A percentile compares a stretch with the other conserved stretches of the same genome.
phyloP scores from a whole-genome alignment of 1,140 invertebrate species.

The Potamilus streckersoni region DNA sequence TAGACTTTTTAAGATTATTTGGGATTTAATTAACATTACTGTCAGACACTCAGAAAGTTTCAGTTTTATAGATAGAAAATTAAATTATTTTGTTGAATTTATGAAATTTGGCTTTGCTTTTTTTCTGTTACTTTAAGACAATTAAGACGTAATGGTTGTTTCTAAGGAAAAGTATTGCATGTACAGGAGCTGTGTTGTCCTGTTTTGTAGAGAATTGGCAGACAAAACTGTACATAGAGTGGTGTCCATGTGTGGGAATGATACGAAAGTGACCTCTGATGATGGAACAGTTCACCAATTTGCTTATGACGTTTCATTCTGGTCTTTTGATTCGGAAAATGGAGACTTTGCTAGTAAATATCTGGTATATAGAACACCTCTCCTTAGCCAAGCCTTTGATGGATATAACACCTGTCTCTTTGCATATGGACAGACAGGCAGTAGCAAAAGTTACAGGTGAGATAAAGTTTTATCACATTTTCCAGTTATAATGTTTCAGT shows the following conservation, averaged over 20 bases:
- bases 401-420: slow-evolving; percentile 77
- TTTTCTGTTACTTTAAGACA: no score
- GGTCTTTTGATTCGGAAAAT: slow-evolving; percentile 68
- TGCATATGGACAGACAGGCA: slow-evolving; percentile 96
- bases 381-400: slow-evolving; percentile 65
- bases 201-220: slow-evolving; percentile 67
- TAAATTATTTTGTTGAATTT: no score
- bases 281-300: slow-evolving; percentile 71
- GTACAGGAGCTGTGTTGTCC: not conserved
- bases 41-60: no score
- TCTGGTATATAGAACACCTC: slow-evolving; percentile 58
- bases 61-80: no score
- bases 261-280: slow-evolving; percentile 68
- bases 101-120: no score
- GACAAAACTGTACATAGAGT: slow-evolving; percentile 70
- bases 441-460: slow-evolving; percentile 84
- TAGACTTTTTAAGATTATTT: no score
- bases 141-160: no score
- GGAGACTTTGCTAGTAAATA: slow-evolving; percentile 61
- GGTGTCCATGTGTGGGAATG: slow-evolving; percentile 71
- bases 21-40: no score
- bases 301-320: slow-evolving; percentile 75
- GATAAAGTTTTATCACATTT: not conserved
- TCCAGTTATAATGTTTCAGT: no score
- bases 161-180: no score